Conservation (phyloP, 2,797 vertebrate species). For the Gymnoscopelus microlampas region DNA sequence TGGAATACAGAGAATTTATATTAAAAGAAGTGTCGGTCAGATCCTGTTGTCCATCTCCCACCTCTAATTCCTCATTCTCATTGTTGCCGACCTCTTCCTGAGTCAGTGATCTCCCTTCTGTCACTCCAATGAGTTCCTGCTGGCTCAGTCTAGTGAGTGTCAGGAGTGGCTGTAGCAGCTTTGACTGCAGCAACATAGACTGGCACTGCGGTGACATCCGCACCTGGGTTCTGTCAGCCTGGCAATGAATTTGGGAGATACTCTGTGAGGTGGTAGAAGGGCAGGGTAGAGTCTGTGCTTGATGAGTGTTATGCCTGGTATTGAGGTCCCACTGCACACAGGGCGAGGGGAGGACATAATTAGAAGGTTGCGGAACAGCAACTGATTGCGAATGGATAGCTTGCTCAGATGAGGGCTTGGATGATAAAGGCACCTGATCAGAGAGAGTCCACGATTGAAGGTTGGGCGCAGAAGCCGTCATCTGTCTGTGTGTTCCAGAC, state of each 20-base stretch:
- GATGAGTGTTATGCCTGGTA: background rate
- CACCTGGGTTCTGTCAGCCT: background rate
- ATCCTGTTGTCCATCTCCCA: slow-evolving; percentile 4
- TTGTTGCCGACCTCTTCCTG: background rate
- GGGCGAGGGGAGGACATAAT: background rate
- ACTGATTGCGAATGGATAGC: background rate
- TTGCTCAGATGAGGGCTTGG: background rate
- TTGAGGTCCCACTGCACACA: background rate
- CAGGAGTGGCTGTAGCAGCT: slow-evolving; percentile 70
- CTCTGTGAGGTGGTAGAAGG: background rate
- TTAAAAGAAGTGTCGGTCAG: slow-evolving; percentile 57
- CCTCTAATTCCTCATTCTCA: slow-evolving; percentile 8
- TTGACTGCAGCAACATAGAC: slow-evolving; percentile 53
- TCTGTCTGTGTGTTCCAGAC: background rate
- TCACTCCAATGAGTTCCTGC: slow-evolving; percentile 23
- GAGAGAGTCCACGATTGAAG: background rate
- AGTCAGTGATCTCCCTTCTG: background rate
- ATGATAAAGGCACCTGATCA: background rate
- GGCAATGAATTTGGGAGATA: background rate
- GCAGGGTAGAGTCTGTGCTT: background rate
- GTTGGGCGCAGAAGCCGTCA: background rate
- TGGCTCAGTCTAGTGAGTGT: slow-evolving; percentile 63
- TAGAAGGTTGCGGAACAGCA: background rate
- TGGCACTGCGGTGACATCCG: slow-evolving; percentile 59
- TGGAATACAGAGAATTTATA: slow-evolving; percentile 64